Evolutionary conservation across 2,797 vertebrate genomes (phyloP), one percentile per base, ranked within the genome.

Genomic region (Hirundo rustica): DNA sequence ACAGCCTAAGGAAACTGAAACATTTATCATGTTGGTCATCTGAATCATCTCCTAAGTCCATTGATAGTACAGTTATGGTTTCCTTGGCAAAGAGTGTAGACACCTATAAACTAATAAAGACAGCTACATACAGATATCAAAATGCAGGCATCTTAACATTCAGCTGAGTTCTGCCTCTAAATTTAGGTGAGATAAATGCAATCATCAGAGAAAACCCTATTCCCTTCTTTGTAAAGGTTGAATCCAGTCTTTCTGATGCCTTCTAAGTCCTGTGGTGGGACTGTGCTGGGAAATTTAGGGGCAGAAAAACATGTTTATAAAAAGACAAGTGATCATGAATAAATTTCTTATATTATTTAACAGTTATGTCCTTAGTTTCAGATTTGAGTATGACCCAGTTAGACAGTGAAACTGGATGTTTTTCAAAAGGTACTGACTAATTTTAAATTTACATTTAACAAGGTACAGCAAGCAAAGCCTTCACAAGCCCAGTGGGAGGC

Each of bases 391-490:
- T 55, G 51, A 91, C 70, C 66, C 60, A 85, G 74, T 81, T 87
- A 88, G 44, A 57, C 25, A 62, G 61, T 13, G 25, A 75, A 86
- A 40, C 16, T 67, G 23, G 34, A 40, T 65, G 55, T 84, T 86
- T 83, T 55, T 78, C 86, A 93, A 58, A 62, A 88, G 62, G 66
- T 88, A 51, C 19, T 57, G 44, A 72, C 22, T 92, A 77, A 71
- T 64, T 91, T 88, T 68, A 78, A 93, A 86, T 93, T 81, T 84
- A 60, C 58, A 66, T 92, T 88, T 92, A 81, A 92, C 50, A 94
- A 88, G 54, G 70, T 75, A 45, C 38, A 58, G n/a, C 60, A 94
- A 78, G 27, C 14, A 92, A 87, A 86, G 54, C 25, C 68, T 81
- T 90, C 80, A 78, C 50, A 90, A 86, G 20, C 70, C 16, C 74